Evolutionary conservation across 35 echinoderm and acorn worm species (phyloP), one percentile per base, ranked within the genome.

Genomic region (Eucidaris tribuloides): DNA sequence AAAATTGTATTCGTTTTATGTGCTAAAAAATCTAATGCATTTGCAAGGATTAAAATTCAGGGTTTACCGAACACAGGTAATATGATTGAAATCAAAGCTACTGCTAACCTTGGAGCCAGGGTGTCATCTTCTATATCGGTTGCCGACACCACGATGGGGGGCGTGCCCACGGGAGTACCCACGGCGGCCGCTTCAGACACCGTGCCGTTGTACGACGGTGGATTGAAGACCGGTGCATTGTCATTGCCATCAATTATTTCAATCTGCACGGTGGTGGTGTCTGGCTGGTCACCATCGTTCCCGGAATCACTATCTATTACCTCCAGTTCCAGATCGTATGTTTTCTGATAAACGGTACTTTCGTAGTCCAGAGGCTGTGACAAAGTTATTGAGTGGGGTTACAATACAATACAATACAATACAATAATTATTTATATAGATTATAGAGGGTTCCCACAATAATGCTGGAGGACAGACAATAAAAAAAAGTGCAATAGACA

Each of bases 321-420:
- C 18, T 55, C 64, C 14, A 92, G 46, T 1, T 29, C 49, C 15
- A 92, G 77, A 13, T 35, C 46, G 56, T 86, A 86, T 7, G 7
- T 22, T 2, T 29, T 81, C 5, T 57, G n/a, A n/a, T n/a, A n/a
- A n/a, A n/a, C n/a, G n/a, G 7, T 5, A 0, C 28, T 23, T 48
- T 86, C 89, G 76, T 45, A 91, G 35, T 91, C 89, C 22, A 91
- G 46, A 0, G 42, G 48, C 89, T 91, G 62, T 7, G 19, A 42
- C 46, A 24, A 63, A 24, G 23, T 65, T 54, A 46, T 18, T 24
- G 31, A 54, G 23, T 3, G 57, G n/a, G n/a, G n/a, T n/a, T n/a
- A n/a, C n/a, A n/a, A n/a, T n/a, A n/a, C n/a, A n/a, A n/a, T n/a
- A n/a, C n/a, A n/a, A n/a, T 35, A 22, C 9, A 78, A n/a, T n/a